Conservation (phyloP, 92 coral and sea anemone species). For the Zoanthus sansibaricus region DNA sequence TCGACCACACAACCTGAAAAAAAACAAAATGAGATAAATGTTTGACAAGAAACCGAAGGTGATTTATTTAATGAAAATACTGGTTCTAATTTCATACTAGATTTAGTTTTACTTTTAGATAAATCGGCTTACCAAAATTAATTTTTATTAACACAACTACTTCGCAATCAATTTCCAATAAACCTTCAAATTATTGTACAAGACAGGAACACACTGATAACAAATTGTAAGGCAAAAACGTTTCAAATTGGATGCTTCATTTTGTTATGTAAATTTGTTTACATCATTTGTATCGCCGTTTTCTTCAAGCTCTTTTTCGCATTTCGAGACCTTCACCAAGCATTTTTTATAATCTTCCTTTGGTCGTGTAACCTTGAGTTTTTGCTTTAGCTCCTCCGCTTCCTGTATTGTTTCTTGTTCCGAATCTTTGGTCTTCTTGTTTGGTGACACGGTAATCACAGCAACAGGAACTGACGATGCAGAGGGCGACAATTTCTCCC, state of each 20-base stretch:
- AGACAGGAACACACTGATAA: not conserved
- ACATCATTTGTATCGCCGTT: not conserved
- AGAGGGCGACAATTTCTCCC: not conserved
- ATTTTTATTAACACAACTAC: not conserved
- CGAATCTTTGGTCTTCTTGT: not conserved
- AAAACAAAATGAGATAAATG: not conserved
- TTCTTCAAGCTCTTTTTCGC: conserved; percentile 12
- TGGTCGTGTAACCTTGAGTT: not conserved
- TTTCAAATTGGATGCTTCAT: not conserved
- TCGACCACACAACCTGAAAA: not conserved
- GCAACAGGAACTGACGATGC: conserved; percentile 19
- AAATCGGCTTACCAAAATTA: not conserved
- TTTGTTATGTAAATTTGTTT: not conserved
- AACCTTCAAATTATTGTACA: not conserved
- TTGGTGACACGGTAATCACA: conserved; percentile 20
- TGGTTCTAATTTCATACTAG: not conserved
- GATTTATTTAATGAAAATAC: not conserved
- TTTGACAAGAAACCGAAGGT: not conserved
- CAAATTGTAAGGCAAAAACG: not conserved
- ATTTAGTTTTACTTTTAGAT: too few relatives aligned
- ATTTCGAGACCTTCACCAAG: not conserved
- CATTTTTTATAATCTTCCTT: conserved; percentile 7
- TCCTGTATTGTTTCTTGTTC: conserved; percentile 1
- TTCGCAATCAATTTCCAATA: not conserved
- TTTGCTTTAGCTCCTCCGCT: not conserved